phyloP scores from a whole-genome alignment of 1,140 invertebrate species.

The Lucilia sericata region DNA sequence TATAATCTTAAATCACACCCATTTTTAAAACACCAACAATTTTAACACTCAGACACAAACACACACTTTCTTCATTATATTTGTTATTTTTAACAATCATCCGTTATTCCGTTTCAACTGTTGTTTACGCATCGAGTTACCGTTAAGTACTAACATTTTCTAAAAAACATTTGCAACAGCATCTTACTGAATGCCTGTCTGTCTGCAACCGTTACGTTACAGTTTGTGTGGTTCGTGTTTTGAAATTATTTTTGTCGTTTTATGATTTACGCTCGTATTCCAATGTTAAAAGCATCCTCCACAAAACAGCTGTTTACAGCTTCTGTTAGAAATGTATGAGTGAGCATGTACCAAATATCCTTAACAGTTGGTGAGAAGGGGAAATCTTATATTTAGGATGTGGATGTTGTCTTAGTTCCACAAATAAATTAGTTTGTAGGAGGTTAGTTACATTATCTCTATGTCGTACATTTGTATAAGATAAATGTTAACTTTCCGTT shows the following conservation, averaged over 20 bases:
- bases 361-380: not conserved
- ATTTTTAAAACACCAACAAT: not conserved
- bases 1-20: not conserved
- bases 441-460: not conserved
- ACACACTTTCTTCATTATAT: not conserved
- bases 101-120: not conserved
- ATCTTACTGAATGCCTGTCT: not conserved
- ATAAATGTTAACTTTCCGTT: not conserved
- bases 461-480: not conserved
- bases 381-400: not conserved
- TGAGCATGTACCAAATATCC: not conserved
- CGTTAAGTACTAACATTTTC: slow-evolving; percentile 16
- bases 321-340: not conserved
- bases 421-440: not conserved
- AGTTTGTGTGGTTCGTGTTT: not conserved
- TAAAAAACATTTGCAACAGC: slow-evolving; percentile 21
- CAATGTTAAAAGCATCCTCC: not conserved
- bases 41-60: not conserved
- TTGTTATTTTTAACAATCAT: not conserved
- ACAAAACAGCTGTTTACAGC: not conserved
- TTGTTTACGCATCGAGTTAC: slow-evolving; percentile 16
- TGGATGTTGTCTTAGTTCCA: not conserved
- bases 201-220: not conserved
- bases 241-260: not conserved
- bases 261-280: not conserved